These are phyloP conservation scores for Lagodon rhomboides DNA, from an alignment of 2,797 vertebrate genomes.

Conservation along the genomic window DNA sequence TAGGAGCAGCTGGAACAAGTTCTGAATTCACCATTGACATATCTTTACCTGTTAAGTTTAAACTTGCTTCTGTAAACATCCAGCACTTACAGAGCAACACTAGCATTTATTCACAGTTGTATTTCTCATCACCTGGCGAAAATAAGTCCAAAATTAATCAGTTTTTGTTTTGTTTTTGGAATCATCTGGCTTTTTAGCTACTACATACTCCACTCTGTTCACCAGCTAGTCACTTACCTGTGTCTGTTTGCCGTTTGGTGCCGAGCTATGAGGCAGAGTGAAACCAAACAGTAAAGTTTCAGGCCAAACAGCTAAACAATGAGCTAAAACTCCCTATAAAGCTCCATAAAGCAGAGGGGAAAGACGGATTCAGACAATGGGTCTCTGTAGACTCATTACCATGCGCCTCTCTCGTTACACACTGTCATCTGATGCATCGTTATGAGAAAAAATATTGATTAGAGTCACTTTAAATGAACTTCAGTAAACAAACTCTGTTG, in stretches of 20 bases:
- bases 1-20: not conserved
- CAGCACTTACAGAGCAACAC: not conserved
- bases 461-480: not conserved
- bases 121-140: no score
- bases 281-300: not conserved
- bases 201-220: conserved; percentile 6
- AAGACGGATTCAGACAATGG: not conserved
- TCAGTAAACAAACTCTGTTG: not conserved
- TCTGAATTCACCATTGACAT: not conserved
- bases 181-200: not conserved
- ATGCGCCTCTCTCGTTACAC: not conserved
- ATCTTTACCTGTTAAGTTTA: no score
- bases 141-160: no score
- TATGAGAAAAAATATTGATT: conserved; percentile 1
- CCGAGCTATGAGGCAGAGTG: not conserved
- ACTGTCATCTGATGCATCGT: not conserved
- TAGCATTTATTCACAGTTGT: not conserved
- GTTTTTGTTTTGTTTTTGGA: no score
- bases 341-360: not conserved
- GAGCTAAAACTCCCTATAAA: not conserved
- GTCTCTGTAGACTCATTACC: not conserved
- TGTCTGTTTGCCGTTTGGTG: not conserved
- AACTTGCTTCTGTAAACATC: not conserved
- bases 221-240: not conserved
- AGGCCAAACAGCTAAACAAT: not conserved